Conservation (phyloP, 2,888 invertebrate species). For the Theristus sp. region DNA sequence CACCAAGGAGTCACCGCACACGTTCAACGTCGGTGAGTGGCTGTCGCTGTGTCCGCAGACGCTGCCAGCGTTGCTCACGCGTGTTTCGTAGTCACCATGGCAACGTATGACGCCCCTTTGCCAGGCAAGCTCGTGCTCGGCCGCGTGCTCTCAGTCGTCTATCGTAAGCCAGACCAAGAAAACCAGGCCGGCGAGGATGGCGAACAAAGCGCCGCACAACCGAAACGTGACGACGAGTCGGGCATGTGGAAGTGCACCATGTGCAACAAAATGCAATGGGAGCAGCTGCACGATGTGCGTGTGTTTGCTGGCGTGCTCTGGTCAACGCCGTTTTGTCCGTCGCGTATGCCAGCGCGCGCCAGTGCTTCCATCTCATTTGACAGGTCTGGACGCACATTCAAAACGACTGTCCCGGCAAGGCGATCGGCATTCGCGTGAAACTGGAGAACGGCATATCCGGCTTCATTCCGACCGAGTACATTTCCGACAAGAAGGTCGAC, state of each 20-base stretch:
- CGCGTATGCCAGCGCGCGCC: no score
- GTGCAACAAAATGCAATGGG: neutral
- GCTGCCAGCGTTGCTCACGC: no score
- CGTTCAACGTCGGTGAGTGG: conserved; percentile 63
- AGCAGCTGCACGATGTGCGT: neutral
- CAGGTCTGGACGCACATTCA: conserved; percentile 94
- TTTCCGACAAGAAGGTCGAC: conserved; percentile 64
- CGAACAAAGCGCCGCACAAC: conserved; percentile 40
- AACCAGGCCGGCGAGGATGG: neutral
- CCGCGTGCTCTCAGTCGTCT: conserved; percentile 41
- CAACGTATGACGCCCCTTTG: no score
- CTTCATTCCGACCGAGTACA: conserved; percentile 75
- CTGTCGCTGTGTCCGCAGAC: no score
- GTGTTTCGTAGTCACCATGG: no score
- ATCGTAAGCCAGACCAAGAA: conserved; percentile 5
- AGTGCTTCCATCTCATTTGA: conserved; percentile 2
- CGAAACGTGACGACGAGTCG: conserved; percentile 76
- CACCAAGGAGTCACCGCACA: conserved; percentile 84
- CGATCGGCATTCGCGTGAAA: conserved; percentile 68
- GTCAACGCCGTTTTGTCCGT: no score
- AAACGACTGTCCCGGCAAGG: conserved; percentile 76
- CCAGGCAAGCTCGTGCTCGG: conserved; percentile 51
- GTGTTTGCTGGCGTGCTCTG: no score
- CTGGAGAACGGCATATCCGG: conserved; percentile 76
- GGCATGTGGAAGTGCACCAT: conserved; percentile 62